Evolutionary conservation across 2,113 vertebrate species (phyloP), one percentile per base, ranked within the genome.

Genomic region (Brachyhypopomus gauderio): DNA sequence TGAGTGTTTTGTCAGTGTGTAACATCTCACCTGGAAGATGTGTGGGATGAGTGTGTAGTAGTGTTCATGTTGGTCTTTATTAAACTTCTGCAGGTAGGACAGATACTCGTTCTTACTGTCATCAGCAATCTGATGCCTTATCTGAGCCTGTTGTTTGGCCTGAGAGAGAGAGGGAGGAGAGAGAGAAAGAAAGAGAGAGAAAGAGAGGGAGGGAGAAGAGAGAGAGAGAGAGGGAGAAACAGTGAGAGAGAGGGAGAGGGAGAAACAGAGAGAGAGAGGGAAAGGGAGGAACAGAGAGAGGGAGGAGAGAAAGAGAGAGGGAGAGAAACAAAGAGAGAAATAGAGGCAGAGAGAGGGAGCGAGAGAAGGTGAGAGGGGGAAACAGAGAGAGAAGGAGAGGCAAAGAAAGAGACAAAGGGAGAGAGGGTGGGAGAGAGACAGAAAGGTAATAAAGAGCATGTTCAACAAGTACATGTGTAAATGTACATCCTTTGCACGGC

Each of bases 31-130:
- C 95, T 96, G 96, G 88, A 97, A 98, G 85, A 98, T 98, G 81
- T 88, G 93, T 58, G 97, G 97, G 36, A 98, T 95, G 87, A 97
- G 95, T 0, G 96, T 96, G 85, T 95, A 93, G 89, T 98, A 98
- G 90, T 97, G 95, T 8, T 96, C 96, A 5, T 95, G 94, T 85
- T 99, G 97, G 86, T 98, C 96, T 4, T 92, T 94, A 92, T 99
- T 99, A 88, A 99, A 99, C 83, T 95, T 96, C 91, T 96, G 96
- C n/a, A 99, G 90, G 72, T 86, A 92, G 9, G 93, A 92, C 8
- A 94, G 92, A 59, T 98, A 99, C 22, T 99, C 97, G 0, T 93
- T 94, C 86, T 96, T 96, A 90, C 97, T 97, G 82, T 98, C 97
- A 84, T 97, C 95, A 3, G 97, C 96, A 90, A 96, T 94, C 75